Base-by-base conservation (phyloP, 2,888 invertebrate genomes). In the Pinctada fucata region DNA sequence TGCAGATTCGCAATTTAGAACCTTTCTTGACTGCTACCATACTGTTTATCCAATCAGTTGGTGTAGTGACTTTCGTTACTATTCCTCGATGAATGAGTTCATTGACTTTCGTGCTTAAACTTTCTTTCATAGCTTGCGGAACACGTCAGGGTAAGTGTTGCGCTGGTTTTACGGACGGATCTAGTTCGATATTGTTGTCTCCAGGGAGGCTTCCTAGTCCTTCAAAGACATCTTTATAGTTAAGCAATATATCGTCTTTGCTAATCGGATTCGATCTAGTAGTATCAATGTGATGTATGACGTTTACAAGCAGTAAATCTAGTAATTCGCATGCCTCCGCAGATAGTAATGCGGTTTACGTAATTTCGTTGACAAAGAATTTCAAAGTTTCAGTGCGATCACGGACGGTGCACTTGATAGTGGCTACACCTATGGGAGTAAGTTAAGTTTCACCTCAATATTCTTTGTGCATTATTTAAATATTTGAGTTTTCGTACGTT, bases 31-130 rank as follows among this genome's bases (percentile, higher is more conserved):
- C 75, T 2, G 49, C 58, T 47, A 75, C 69, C 75, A 75, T 75
- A 47, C 69, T 75, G 58, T 63, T 69, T 31, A 75, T 75, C 69
- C 69, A 75, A 5, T 75, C 75, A 16, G 75, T 69, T 5, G 75
- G 75, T 13, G 45, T 52, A 52, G 75, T 75, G 6, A 75, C 75
- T 58, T 75, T 75, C n/a, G 52, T 16, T 31, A 75, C 47, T 8
- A 69, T 16, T 48, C 75, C 75, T 4, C n/a, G 8, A n/a, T 45
- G 45, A 13, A 48, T 63, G 1, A 75, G 45, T 10, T 45, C 47
- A 13, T 69, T 31, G 10, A 75, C 58, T 31, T 75, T 52, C 10
- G 2, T n/a, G 10, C 47, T 4, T 8, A 72, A n/a, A 45, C 31
- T 64, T 64, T 58, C n/a, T 45, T 72, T 72, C 31, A 72, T 4